These are phyloP conservation scores for Tenualosa thibaudeaui DNA, from an alignment of 2,797 vertebrate genomes.

Conservation along the genomic window DNA sequence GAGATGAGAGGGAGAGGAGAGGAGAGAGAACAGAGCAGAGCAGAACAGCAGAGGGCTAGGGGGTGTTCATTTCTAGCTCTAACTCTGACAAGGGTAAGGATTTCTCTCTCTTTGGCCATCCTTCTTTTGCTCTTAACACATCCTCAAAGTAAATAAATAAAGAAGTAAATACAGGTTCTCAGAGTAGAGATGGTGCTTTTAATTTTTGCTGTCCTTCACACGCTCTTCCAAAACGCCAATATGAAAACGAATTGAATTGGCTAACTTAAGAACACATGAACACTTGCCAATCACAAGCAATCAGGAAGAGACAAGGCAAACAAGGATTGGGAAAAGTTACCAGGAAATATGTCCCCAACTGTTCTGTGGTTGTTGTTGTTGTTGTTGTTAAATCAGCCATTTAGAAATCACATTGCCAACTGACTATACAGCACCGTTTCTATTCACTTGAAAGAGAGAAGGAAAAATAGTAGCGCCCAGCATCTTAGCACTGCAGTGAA, in stretches of 20 bases:
- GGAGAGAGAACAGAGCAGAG: conserved; percentile 2
- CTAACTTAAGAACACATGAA: neutral
- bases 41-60: neutral
- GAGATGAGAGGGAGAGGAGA: conserved; percentile 4
- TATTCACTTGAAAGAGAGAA: neutral
- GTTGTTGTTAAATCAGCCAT: conserved; percentile 37
- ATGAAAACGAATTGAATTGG: neutral
- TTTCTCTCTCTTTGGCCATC: conserved; percentile 30
- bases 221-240: neutral
- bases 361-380: conserved; percentile 22
- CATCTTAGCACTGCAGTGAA: conserved; percentile 30
- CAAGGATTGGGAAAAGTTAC: neutral
- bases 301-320: neutral
- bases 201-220: conserved; percentile 34
- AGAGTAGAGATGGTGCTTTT: neutral
- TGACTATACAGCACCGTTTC: conserved; percentile 20
- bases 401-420: conserved; percentile 28
- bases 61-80: conserved; percentile 47
- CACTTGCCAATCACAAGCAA: neutral
- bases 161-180: neutral
- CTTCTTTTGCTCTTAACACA: neutral
- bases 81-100: conserved; percentile 48
- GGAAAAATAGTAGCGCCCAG: conserved; percentile 32
- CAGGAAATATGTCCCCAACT: neutral
- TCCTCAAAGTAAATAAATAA: no score